These are phyloP conservation scores for Tetrao urogallus DNA, from an alignment of 2,113 vertebrate species.

Conservation along the genomic window DNA sequence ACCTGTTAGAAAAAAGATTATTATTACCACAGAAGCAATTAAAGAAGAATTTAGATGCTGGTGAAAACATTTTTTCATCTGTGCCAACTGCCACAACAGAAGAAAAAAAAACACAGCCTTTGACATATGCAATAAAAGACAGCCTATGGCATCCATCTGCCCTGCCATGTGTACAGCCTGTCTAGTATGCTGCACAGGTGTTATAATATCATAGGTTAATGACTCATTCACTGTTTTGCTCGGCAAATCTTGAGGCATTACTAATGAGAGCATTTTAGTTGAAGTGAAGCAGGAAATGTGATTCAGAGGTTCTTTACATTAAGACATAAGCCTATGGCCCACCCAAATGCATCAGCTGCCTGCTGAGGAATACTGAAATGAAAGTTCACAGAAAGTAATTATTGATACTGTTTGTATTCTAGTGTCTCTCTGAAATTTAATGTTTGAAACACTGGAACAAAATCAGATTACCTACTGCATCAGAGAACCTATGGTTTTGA, in stretches of 20 bases:
- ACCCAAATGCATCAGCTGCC: not conserved
- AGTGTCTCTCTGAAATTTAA: not conserved
- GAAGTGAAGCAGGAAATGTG: not conserved
- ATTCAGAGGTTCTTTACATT: not conserved
- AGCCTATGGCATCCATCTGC: not conserved
- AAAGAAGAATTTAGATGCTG: constrained; percentile 28
- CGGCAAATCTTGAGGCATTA: not conserved
- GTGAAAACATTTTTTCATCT: not conserved
- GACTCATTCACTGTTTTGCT: not conserved
- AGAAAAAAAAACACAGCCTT: constrained; percentile 7
- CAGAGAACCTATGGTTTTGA: not conserved
- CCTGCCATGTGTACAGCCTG: not conserved
- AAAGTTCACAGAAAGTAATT: not conserved
- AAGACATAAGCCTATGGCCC: not conserved
- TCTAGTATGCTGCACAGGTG: not conserved
- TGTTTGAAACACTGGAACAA: not conserved
- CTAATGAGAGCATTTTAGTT: not conserved
- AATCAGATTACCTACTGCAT: not conserved
- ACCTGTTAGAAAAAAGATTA: constrained; percentile 73
- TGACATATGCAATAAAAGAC: not conserved
- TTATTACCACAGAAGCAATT: constrained; percentile 34
- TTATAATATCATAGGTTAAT: not conserved
- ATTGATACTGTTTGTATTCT: not conserved
- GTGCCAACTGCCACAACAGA: not conserved
- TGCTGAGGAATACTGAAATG: not conserved